Percentiles rank a stretch among this genome's conserved stretches.
phyloP scores from a whole-genome alignment of 1,140 invertebrate genomes.

The Ostrea edulis region DNA sequence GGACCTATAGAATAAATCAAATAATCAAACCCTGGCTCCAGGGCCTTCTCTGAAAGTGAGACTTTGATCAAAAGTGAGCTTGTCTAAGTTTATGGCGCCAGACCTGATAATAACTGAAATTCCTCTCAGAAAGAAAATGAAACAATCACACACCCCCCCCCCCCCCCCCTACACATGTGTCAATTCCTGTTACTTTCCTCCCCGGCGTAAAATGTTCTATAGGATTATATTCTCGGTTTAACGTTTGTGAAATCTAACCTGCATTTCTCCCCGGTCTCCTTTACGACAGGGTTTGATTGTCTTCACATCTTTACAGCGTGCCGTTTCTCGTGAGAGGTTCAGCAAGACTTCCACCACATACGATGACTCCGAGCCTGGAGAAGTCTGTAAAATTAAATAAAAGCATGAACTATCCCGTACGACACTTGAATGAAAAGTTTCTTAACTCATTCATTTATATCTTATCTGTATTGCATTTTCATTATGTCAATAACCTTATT shows the following conservation, averaged over 20 bases:
- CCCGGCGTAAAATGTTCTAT: not conserved
- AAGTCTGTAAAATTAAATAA: conserved; percentile 60
- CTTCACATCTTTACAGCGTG: conserved; percentile 75
- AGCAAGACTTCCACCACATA: conserved; percentile 92
- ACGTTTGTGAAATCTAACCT: conserved; percentile 79
- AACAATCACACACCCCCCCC: not conserved
- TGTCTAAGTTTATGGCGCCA: not conserved
- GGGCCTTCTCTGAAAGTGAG: too few relatives aligned
- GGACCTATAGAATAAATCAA: conserved; percentile 59
- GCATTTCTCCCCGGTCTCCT: conserved; percentile 88
- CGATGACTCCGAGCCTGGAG: conserved; percentile 72
- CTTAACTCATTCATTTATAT: too few relatives aligned
- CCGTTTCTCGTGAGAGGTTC: conserved; percentile 85
- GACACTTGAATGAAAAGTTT: too few relatives aligned
- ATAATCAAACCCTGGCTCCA: not conserved
- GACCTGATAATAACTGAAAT: too few relatives aligned
- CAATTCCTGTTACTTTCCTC: not conserved
- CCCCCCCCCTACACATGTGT: not conserved
- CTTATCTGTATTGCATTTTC: too few relatives aligned
- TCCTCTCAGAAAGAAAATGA: too few relatives aligned
- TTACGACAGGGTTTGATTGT: conserved; percentile 73
- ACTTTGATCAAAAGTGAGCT: too few relatives aligned
- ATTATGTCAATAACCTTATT: too few relatives aligned
- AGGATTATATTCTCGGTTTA: too few relatives aligned
- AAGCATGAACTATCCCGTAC: too few relatives aligned